Base-by-base conservation (phyloP, 1,140 invertebrate species). In the roundworm (Caenorhabditis elegans) region DNA sequence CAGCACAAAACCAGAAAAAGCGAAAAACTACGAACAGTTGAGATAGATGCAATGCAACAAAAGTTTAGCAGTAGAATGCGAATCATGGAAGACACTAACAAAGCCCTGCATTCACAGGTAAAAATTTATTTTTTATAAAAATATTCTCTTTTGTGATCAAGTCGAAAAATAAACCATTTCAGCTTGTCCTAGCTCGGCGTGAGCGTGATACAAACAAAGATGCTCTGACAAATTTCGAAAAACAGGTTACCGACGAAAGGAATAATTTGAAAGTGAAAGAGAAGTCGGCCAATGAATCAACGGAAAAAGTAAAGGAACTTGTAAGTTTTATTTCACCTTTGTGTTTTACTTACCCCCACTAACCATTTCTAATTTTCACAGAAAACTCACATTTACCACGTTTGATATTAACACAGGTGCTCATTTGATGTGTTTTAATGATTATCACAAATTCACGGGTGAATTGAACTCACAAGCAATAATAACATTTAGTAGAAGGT, bases 71-170 rank as follows among this genome's bases (percentile, higher is more conserved):
- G 80, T 19, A 31, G 88, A 39, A 89, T 88, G 86, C 84, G 86
- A 39, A 88, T 88, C 48, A 89, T 88, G 85, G 87, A 88, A 39
- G 86, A 86, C 24, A 88, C 86, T 0, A 88, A 88, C 79, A 88
- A 88, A 70, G 79, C 79, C 8, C 65, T 88, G 15, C 87, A 88
- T 70, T 85, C 86, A 0, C 87, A 88, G 86, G 86, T 86, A 55
- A 26, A n/a, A 80, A 8, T 53, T 15, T 31, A 10, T 75, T 82
- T 22, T 13, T 34, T 10, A 79, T 0, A 36, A 0, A 83, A 34
- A 85, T 60, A 10, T 22, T 81, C 17, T 80, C n/a, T 47, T 11
- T n/a, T 4, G 0, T 34, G 13, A 2, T 80, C 26, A 43, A 6
- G 17, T 6, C 24, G 28, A 8, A 1, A 22, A 78, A 31, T 11